Evolutionary conservation across 1,140 invertebrate genomes (phyloP).

Genomic region (Drosophila arizonae): DNA sequence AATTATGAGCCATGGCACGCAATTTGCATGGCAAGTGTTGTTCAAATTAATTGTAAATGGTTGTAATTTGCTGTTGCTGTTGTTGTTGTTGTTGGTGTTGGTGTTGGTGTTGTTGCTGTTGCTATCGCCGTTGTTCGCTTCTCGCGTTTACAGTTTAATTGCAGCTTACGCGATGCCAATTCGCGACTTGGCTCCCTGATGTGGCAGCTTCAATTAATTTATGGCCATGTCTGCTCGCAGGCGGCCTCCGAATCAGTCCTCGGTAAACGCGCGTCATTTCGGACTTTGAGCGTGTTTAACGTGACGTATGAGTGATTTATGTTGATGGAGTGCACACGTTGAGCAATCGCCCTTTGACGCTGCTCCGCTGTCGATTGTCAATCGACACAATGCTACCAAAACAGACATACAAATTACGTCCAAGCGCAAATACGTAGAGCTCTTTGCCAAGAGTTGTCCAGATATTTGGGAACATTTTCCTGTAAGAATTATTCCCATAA

Average conservation of each 20-base stretch:
- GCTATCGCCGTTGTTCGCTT: constrained; percentile 32
- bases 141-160: constrained; percentile 80
- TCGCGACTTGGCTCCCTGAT: constrained; percentile 23
- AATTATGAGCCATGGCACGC: constrained; percentile 80
- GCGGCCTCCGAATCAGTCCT: background rate
- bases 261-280: constrained; percentile 66
- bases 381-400: constrained; percentile 35
- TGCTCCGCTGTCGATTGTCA: constrained; percentile 70
- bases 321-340: constrained; percentile 70
- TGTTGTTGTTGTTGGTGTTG: background rate
- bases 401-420: constrained; percentile 14
- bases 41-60: constrained; percentile 80
- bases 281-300: constrained; percentile 77
- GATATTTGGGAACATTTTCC: background rate
- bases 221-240: constrained; percentile 60
- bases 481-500: too few relatives aligned
- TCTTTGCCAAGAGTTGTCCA: background rate
- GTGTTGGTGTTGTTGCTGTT: too few relatives aligned
- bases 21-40: constrained; percentile 76
- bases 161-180: constrained; percentile 54
- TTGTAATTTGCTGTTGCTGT: constrained; percentile 65
- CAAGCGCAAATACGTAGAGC: background rate
- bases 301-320: constrained; percentile 80
- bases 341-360: constrained; percentile 50
- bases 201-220: constrained; percentile 72